Conservation (phyloP, 1,140 invertebrate genomes). For the Pararge aegeria region DNA sequence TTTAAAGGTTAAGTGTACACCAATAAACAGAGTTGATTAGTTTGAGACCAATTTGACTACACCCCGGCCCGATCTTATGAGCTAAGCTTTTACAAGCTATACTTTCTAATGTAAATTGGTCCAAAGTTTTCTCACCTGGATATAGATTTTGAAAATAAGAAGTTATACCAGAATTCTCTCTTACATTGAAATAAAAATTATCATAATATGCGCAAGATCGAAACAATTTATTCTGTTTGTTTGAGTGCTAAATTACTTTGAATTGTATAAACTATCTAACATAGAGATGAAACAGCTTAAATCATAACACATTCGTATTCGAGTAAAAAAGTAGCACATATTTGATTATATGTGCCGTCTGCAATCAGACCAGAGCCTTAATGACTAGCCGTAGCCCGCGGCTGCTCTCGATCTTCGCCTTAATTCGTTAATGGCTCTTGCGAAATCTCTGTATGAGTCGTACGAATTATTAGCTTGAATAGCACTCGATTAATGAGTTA, state of each 20-base stretch:
- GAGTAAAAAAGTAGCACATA: too few relatives aligned
- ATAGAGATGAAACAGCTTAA: too few relatives aligned
- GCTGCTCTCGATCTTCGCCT: slow-evolving; percentile 12
- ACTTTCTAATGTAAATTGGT: neutral
- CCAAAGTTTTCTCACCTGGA: too few relatives aligned
- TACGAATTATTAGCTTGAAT: neutral
- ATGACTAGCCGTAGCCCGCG: slow-evolving; percentile 5
- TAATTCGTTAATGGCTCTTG: slow-evolving; percentile 4
- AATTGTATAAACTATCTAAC: too few relatives aligned
- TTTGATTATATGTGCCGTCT: neutral
- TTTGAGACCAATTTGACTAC: neutral
- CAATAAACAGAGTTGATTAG: slow-evolving; percentile 9
- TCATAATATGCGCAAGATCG: too few relatives aligned
- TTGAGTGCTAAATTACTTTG: too few relatives aligned
- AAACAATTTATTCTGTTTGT: too few relatives aligned
- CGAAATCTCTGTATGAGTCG: neutral
- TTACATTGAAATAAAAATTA: too few relatives aligned
- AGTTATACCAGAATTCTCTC: too few relatives aligned
- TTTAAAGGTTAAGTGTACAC: slow-evolving; percentile 14
- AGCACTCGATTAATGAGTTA: neutral
- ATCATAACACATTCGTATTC: too few relatives aligned
- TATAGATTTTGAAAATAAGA: too few relatives aligned
- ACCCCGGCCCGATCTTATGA: neutral
- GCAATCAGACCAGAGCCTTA: neutral
- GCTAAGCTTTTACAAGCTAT: neutral